phyloP scores from a whole-genome alignment of 2,113 vertebrate genomes.

The Halcyon senegalensis region DNA sequence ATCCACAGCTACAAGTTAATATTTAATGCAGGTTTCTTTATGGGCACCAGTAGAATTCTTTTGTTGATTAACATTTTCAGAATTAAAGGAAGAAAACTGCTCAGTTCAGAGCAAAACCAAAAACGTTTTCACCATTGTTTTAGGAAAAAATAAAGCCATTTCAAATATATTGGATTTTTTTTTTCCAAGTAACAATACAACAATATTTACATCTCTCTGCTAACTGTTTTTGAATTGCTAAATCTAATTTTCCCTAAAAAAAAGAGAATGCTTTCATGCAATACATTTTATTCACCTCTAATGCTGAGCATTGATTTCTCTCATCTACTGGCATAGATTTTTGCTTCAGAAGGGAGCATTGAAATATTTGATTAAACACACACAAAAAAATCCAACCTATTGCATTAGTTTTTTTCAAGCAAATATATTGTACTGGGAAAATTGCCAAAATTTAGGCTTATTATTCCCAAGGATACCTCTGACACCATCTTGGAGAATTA shows the following conservation, averaged over 20 bases:
- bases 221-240: background rate
- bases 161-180: background rate
- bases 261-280: background rate
- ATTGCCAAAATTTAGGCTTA: background rate
- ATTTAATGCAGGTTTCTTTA: background rate
- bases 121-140: background rate
- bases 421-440: background rate
- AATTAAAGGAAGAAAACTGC: background rate
- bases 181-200: background rate
- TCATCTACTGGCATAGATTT: constrained; percentile 53
- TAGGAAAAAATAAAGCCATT: background rate
- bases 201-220: background rate
- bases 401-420: background rate
- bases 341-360: constrained; percentile 53
- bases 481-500: background rate
- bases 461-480: background rate
- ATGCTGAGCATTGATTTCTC: constrained; percentile 44
- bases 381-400: background rate
- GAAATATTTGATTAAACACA: constrained; percentile 63
- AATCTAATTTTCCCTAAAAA: background rate
- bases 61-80: background rate
- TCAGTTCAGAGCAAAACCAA: background rate
- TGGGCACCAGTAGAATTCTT: background rate
- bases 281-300: background rate
- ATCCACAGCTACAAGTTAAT: background rate